Percentiles rank a stretch among this genome's conserved stretches.
Conservation (phyloP, 2,113 vertebrate species). For the Mus pahari region DNA sequence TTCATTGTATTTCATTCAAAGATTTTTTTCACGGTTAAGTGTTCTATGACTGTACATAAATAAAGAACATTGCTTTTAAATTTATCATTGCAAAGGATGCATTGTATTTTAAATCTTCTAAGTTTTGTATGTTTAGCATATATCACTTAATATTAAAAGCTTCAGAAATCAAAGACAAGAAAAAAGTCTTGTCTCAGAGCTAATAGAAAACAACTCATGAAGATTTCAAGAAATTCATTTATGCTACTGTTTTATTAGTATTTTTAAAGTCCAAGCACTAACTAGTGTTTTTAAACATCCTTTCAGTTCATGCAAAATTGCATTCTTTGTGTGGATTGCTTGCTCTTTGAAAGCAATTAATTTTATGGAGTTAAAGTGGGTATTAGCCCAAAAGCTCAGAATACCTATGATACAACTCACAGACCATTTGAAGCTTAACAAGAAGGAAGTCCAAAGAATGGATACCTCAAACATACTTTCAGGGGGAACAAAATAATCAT, state of each 20-base stretch:
- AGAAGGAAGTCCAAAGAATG: too few species aligned
- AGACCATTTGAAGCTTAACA: too few species aligned
- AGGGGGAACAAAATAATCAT: too few species aligned
- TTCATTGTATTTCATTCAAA: neutral
- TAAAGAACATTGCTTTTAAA: neutral
- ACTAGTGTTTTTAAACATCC: slow-evolving; percentile 50
- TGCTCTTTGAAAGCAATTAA: neutral
- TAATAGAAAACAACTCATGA: fast-evolving
- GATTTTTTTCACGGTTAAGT: neutral
- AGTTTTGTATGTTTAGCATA: neutral
- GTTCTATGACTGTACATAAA: neutral
- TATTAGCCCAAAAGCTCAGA: too few species aligned
- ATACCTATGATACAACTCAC: too few species aligned
- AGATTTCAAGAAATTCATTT: slow-evolving; percentile 60
- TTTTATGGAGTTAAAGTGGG: slow-evolving; percentile 34
- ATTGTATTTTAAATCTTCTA: neutral
- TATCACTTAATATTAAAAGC: too few species aligned
- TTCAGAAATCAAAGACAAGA: neutral
- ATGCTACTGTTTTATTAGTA: slow-evolving; percentile 5
- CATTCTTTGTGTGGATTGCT: neutral
- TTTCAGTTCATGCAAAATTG: neutral
- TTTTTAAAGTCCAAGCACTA: slow-evolving; percentile 51
- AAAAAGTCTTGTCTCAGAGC: neutral
- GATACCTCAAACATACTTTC: too few species aligned
- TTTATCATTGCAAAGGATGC: neutral